phyloP scores from a whole-genome alignment of 2,888 invertebrate genomes.

The Dolichomitus sp. region DNA sequence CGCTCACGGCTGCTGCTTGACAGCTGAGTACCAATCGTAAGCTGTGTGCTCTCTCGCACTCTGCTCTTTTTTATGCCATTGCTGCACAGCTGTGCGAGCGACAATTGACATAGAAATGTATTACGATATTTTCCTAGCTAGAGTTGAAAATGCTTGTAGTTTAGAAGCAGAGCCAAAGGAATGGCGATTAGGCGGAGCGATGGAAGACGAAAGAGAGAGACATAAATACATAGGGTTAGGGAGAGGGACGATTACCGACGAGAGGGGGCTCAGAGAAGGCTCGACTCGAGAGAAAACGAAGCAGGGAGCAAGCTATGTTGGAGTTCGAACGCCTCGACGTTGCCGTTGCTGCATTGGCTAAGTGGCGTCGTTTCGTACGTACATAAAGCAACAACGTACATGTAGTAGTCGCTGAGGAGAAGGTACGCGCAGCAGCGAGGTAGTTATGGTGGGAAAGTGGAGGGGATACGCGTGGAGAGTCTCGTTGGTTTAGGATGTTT shows the following conservation, averaged over 20 bases:
- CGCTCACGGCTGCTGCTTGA: slow-evolving; percentile 46
- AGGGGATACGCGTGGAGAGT: slow-evolving; percentile 71
- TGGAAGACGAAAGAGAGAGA: slow-evolving; percentile 17
- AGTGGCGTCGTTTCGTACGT: slow-evolving; percentile 30
- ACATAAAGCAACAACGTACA: background rate
- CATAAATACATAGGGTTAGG: slow-evolving; percentile 12
- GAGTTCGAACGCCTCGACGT: slow-evolving; percentile 28
- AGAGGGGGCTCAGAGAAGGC: slow-evolving; percentile 50
- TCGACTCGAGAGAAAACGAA: slow-evolving; percentile 49
- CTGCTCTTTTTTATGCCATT: background rate
- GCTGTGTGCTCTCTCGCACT: background rate
- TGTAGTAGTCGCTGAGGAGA: background rate
- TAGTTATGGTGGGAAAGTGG: slow-evolving; percentile 21
- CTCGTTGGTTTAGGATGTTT: slow-evolving; percentile 70
- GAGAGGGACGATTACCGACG: slow-evolving; percentile 6
- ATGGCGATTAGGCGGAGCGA: slow-evolving; percentile 1
- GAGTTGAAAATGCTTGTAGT: slow-evolving; percentile 19
- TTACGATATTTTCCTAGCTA: slow-evolving; percentile 8
- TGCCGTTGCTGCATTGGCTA: slow-evolving; percentile 50
- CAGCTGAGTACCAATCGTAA: slow-evolving; percentile 58
- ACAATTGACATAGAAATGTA: background rate
- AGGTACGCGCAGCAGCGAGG: slow-evolving; percentile 7
- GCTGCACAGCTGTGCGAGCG: slow-evolving; percentile 7
- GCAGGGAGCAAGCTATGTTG: slow-evolving; percentile 40
- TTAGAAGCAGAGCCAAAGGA: slow-evolving; percentile 1